These are phyloP conservation scores for Helicolenus hilgendorfi DNA, from an alignment of 2,797 vertebrate species.

Conservation along the genomic window DNA sequence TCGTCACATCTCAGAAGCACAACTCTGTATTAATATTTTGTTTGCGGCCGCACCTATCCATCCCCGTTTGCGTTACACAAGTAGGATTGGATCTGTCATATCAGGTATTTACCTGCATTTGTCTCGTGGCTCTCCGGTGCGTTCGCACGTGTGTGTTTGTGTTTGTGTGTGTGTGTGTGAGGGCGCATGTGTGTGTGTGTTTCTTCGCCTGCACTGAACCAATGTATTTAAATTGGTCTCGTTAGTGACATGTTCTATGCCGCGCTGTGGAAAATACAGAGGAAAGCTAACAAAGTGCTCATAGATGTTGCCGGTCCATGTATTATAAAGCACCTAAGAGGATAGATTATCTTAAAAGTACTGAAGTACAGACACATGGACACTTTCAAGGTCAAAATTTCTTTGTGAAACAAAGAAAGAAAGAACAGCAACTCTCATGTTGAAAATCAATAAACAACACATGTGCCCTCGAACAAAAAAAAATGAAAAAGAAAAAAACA, in stretches of 20 bases:
- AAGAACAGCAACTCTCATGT: constrained; percentile 9
- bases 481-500: background rate
- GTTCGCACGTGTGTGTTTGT: constrained; percentile 51
- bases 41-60: constrained; percentile 84
- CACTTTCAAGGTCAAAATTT: background rate
- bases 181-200: constrained; percentile 42
- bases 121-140: constrained; percentile 78
- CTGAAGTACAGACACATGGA: background rate
- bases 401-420: background rate
- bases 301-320: background rate
- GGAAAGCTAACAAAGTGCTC: background rate
- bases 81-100: constrained; percentile 90
- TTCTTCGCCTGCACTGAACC: constrained; percentile 8
- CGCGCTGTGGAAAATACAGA: background rate
- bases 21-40: constrained; percentile 91
- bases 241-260: background rate
- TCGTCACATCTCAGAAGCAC: constrained; percentile 87
- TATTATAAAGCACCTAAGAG: background rate
- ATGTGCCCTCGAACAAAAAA: background rate
- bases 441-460: constrained; percentile 58
- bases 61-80: constrained; percentile 87
- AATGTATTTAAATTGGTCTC: constrained; percentile 35
- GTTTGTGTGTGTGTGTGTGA: constrained; percentile 40
- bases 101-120: constrained; percentile 88
- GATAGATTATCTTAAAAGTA: constrained; percentile 6